A percentile compares a stretch with the other conserved stretches of the same genome.
These are phyloP conservation scores for Oxystoma pomonae DNA, from an alignment of 2,888 invertebrate species.

Conservation along the genomic window DNA sequence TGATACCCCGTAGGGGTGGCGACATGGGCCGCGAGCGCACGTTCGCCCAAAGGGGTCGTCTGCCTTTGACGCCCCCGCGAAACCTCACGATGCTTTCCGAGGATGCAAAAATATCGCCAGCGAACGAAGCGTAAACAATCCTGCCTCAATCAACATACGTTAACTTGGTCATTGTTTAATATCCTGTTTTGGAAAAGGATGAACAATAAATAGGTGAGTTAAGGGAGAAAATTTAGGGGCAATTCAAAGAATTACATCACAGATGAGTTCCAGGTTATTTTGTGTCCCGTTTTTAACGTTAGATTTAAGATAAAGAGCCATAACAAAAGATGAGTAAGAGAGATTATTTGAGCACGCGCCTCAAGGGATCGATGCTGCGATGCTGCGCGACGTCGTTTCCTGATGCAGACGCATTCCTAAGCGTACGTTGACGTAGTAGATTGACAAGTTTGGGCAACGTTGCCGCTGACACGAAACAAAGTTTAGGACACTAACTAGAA, in stretches of 20 bases:
- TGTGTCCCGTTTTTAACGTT: too few species aligned
- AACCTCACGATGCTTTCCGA: background rate
- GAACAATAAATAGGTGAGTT: too few species aligned
- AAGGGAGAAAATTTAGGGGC: too few species aligned
- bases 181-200: too few species aligned
- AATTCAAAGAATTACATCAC: too few species aligned
- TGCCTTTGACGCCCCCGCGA: background rate
- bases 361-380: background rate
- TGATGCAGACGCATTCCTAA: background rate
- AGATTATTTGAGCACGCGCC: background rate
- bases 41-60: background rate
- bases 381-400: background rate
- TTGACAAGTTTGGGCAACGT: background rate
- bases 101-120: background rate
- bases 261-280: too few species aligned
- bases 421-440: background rate
- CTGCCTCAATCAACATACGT: too few species aligned
- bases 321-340: background rate
- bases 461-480: background rate
- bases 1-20: background rate
- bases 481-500: background rate
- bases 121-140: background rate
- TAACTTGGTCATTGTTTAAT: too few species aligned
- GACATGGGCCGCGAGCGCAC: background rate
- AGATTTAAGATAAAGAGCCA: background rate